These are phyloP conservation scores for Axea sp. DNA, from an alignment of 2,888 invertebrate species.

Conservation along the genomic window DNA sequence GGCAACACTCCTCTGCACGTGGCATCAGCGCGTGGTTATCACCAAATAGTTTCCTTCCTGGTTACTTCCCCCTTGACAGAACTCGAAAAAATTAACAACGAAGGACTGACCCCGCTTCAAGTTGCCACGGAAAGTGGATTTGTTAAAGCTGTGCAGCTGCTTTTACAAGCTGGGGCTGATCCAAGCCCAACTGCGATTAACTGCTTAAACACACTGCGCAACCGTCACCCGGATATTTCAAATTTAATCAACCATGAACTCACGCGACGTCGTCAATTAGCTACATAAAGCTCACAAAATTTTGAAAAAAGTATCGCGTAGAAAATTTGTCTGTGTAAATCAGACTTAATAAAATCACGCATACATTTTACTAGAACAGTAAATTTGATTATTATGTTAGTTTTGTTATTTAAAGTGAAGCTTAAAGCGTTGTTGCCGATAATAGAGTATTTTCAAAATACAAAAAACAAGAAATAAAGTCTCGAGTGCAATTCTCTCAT, in stretches of 20 bases:
- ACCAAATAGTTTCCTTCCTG: conserved; percentile 73
- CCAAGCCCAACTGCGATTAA: conserved; percentile 65
- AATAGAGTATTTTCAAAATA: no score
- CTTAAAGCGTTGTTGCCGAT: no score
- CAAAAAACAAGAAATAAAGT: no score
- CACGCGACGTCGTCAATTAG: conserved; percentile 71
- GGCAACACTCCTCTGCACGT: conserved; percentile 78
- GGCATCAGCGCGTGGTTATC: conserved; percentile 77
- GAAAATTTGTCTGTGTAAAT: no score
- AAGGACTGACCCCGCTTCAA: conserved; percentile 75
- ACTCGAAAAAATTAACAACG: conserved; percentile 74
- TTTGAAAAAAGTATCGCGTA: no score
- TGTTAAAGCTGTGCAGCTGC: conserved; percentile 70
- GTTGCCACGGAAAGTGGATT: conserved; percentile 78
- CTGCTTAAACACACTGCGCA: conserved; percentile 66
- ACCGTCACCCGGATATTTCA: conserved; percentile 71
- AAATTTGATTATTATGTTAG: no score
- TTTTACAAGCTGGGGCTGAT: conserved; percentile 72
- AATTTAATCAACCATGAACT: conserved; percentile 70
- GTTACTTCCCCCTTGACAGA: conserved; percentile 73
- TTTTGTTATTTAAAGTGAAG: no score
- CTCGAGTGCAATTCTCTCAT: no score
- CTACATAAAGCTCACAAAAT: conserved; percentile 64
- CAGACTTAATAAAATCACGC: no score
- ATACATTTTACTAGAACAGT: no score